These are phyloP conservation scores for Euzophera pinguis DNA, from an alignment of 2,888 invertebrate genomes.

Conservation along the genomic window DNA sequence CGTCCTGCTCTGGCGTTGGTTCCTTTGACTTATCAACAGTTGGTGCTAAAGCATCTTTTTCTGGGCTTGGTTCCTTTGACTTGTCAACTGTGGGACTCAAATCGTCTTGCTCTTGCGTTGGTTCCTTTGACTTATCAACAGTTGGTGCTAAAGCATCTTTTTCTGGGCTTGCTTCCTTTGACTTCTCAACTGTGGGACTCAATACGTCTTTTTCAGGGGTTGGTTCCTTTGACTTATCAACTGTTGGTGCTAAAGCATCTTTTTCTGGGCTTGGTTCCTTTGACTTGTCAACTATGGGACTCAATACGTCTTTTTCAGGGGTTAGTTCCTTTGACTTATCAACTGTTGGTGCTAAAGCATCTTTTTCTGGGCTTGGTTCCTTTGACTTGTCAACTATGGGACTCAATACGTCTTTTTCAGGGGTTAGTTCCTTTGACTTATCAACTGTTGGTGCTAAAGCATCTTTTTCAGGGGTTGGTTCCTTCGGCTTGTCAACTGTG, in stretches of 20 bases:
- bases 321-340: conserved; percentile 11
- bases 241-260: neutral
- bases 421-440: neutral
- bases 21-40: neutral
- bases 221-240: neutral
- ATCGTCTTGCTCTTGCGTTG: conserved; percentile 5
- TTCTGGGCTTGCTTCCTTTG: conserved; percentile 1
- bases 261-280: conserved; percentile 12
- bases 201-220: neutral
- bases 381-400: neutral
- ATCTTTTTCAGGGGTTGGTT: conserved; percentile 4
- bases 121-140: neutral
- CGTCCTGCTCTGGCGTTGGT: neutral
- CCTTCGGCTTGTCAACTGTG: neutral
- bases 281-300: conserved; percentile 11
- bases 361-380: neutral
- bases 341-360: neutral
- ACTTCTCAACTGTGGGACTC: neutral
- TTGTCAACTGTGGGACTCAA: neutral
- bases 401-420: neutral
- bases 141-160: conserved; percentile 3
- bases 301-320: conserved; percentile 14
- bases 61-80: neutral
- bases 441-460: neutral
- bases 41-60: neutral